These are phyloP conservation scores for Caenorhabditis remanei DNA, from an alignment of 1,140 invertebrate species.

Conservation along the genomic window DNA sequence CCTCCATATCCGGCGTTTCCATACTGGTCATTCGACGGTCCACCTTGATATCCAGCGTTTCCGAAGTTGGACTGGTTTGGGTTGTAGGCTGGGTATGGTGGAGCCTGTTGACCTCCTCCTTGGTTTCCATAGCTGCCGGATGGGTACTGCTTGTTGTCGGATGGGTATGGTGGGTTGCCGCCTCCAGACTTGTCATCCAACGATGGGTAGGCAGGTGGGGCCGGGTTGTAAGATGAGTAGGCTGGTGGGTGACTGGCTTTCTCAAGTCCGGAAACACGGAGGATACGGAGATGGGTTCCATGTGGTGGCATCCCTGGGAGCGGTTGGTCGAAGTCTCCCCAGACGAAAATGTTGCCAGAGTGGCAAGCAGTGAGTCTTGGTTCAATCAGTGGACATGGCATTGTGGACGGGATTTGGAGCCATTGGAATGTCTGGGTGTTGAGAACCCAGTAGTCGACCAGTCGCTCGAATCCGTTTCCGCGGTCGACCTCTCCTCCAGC, in stretches of 20 bases:
- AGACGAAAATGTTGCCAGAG: constrained; percentile 76
- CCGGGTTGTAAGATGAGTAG: constrained; percentile 59
- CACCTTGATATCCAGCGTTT: constrained; percentile 58
- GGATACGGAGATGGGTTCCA: constrained; percentile 75
- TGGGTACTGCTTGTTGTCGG: constrained; percentile 20
- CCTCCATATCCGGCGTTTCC: constrained; percentile 35
- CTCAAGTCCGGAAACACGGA: constrained; percentile 64
- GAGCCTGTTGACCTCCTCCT: constrained; percentile 52
- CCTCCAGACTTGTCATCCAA: constrained; percentile 7
- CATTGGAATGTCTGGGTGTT: constrained; percentile 71
- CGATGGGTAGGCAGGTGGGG: constrained; percentile 31
- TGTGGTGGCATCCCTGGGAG: constrained; percentile 76
- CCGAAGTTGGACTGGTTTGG: constrained; percentile 52
- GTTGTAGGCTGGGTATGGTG: constrained; percentile 61
- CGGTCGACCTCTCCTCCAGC: constrained; percentile 77
- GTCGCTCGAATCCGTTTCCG: constrained; percentile 70
- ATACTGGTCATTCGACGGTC: constrained; percentile 9
- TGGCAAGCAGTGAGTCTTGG: constrained; percentile 75
- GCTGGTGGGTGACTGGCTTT: constrained; percentile 59
- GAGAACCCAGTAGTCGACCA: constrained; percentile 76
- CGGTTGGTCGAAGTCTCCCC: constrained; percentile 77
- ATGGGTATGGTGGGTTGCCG: constrained; percentile 25
- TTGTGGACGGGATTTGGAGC: constrained; percentile 75
- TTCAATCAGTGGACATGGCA: constrained; percentile 76
- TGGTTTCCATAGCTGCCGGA: neutral